Evolutionary conservation across 1,140 invertebrate species (phyloP).

Genomic region (Calephelis nemesis): DNA sequence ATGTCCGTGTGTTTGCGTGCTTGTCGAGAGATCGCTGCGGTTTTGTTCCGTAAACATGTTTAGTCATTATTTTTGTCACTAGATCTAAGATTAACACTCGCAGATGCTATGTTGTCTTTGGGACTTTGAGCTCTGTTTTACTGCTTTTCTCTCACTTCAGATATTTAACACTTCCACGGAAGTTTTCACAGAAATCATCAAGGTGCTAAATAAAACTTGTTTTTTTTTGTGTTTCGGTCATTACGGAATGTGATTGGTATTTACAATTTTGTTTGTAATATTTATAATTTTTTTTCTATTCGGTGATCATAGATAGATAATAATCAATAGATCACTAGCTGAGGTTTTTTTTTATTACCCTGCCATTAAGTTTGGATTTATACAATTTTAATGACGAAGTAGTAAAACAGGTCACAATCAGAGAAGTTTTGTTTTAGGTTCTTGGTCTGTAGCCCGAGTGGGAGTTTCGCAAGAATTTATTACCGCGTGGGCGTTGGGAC

Average conservation of each 20-base stretch:
- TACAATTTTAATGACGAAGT: not conserved
- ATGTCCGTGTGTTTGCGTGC: not conserved
- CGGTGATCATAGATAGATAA: too few species aligned
- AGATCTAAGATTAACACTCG: conserved; percentile 10
- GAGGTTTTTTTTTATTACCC: not conserved
- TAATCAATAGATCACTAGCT: too few species aligned
- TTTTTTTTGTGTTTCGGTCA: too few species aligned
- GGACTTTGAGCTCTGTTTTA: conserved; percentile 5
- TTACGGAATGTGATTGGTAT: too few species aligned
- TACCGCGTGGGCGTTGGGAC: too few species aligned
- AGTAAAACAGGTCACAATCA: conserved; percentile 3
- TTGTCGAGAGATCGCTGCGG: not conserved
- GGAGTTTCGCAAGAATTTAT: too few species aligned
- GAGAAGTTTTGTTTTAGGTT: not conserved
- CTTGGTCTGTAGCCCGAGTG: not conserved
- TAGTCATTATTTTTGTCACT: conserved; percentile 11
- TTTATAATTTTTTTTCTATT: too few species aligned
- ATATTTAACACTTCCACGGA: not conserved
- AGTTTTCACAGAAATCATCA: too few species aligned
- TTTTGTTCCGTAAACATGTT: not conserved
- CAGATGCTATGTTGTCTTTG: conserved; percentile 10
- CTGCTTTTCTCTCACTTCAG: not conserved
- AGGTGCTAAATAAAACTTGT: too few species aligned
- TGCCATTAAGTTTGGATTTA: too few species aligned
- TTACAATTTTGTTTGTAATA: too few species aligned